phyloP scores from a whole-genome alignment of 2,888 invertebrate genomes.

The Tholera decimalis region DNA sequence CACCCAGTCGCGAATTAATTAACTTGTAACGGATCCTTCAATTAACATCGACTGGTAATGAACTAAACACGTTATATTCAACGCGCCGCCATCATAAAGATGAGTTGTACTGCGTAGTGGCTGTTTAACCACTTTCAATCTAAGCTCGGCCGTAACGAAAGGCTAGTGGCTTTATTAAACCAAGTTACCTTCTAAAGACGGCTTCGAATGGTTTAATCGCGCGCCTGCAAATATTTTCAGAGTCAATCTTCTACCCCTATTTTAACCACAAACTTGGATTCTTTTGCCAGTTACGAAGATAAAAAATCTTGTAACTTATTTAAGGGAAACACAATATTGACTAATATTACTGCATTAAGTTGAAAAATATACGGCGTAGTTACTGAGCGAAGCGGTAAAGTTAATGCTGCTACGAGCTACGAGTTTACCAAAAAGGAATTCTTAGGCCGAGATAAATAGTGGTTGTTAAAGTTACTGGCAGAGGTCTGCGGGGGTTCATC shows the following conservation, averaged over 20 bases:
- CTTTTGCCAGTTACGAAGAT: too few relatives aligned
- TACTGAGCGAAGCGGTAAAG: too few relatives aligned
- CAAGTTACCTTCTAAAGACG: conserved; percentile 39
- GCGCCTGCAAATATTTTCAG: conserved; percentile 11
- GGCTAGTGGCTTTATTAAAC: conserved; percentile 46
- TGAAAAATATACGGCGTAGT: too few relatives aligned
- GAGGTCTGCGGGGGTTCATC: conserved; percentile 35
- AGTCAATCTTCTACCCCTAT: background rate
- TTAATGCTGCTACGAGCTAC: conserved; percentile 36
- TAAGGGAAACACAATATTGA: too few relatives aligned
- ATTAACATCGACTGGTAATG: conserved; percentile 34
- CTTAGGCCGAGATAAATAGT: conserved; percentile 45
- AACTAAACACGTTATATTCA: conserved; percentile 33
- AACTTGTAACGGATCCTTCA: conserved; percentile 31
- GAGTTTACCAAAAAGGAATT: conserved; percentile 33
- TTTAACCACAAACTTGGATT: conserved; percentile 12
- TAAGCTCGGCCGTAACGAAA: conserved; percentile 1
- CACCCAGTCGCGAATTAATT: conserved; percentile 30
- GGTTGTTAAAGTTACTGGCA: conserved; percentile 12
- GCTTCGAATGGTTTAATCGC: conserved; percentile 30
- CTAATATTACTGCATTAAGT: too few relatives aligned
- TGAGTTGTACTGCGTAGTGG: conserved; percentile 3
- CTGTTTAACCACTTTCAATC: conserved; percentile 25
- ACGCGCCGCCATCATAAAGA: conserved; percentile 14
- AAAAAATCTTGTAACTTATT: too few relatives aligned